Conservation (phyloP, 2,797 vertebrate genomes). For the Decapterus maruadsi region DNA sequence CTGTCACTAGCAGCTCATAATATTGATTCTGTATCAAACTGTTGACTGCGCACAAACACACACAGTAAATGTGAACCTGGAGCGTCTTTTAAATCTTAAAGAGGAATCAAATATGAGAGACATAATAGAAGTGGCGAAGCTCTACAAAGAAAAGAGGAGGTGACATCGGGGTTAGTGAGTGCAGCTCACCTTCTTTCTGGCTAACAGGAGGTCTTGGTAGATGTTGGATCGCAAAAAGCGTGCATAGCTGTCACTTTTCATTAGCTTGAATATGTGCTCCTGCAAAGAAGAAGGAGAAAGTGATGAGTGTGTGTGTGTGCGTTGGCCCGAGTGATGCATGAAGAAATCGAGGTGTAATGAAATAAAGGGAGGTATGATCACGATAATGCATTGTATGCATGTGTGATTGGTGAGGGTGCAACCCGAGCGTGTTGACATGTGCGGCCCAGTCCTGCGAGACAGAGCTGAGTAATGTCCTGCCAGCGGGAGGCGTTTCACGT, state of each 20-base stretch:
- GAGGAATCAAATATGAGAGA: conserved; percentile 15
- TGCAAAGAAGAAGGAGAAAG: conserved; percentile 73
- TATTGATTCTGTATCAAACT: background rate
- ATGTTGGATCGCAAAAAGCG: conserved; percentile 95
- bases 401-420: conserved; percentile 8
- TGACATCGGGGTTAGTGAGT: conserved; percentile 13
- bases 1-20: background rate
- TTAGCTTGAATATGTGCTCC: conserved; percentile 98
- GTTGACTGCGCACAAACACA: background rate
- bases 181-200: conserved; percentile 94
- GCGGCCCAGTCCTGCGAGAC: conserved; percentile 36
- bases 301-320: conserved; percentile 5
- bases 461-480: conserved; percentile 64
- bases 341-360: background rate
- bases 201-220: conserved; percentile 95
- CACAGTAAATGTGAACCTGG: conserved; percentile 2
- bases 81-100: background rate
- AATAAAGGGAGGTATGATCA: conserved; percentile 1
- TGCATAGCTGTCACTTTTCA: conserved; percentile 98
- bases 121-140: conserved; percentile 22
- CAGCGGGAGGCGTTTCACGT: conserved; percentile 50
- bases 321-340: background rate
- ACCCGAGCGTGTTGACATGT: conserved; percentile 32
- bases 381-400: conserved; percentile 5
- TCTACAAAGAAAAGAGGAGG: conserved; percentile 27